Conservation (phyloP, 2,113 vertebrate genomes). For the Corythaixoides concolor region DNA sequence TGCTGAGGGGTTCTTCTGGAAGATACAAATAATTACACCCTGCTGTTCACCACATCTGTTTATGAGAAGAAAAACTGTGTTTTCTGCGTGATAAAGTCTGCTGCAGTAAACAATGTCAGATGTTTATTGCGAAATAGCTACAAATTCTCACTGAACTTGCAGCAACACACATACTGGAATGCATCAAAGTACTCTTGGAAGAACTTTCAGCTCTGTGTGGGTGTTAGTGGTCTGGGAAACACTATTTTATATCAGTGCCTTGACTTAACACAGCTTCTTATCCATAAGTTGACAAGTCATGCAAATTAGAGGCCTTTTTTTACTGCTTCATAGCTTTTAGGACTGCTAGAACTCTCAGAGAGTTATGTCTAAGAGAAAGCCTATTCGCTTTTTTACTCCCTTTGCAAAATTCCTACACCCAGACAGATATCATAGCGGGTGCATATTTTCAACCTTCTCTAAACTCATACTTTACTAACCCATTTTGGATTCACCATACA, state of each 20-base stretch:
- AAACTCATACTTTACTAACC: neutral
- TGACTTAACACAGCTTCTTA: neutral
- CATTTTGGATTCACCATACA: neutral
- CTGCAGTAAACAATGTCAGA: conserved; percentile 23
- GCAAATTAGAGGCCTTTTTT: neutral
- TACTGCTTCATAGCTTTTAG: neutral
- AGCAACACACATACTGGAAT: neutral
- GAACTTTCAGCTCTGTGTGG: neutral
- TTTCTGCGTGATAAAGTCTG: conserved; percentile 21
- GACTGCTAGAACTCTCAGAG: neutral
- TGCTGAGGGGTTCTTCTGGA: neutral
- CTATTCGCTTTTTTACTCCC: neutral
- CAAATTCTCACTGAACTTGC: conserved; percentile 16
- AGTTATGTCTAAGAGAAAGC: neutral
- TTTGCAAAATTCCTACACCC: neutral
- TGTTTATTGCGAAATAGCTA: conserved; percentile 4
- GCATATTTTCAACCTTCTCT: neutral
- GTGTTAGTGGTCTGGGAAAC: neutral
- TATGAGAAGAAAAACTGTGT: conserved; percentile 10
- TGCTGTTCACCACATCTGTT: conserved; percentile 53
- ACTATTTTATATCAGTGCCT: neutral
- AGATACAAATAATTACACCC: conserved; percentile 28
- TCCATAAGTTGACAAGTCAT: neutral
- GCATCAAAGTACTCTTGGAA: neutral
- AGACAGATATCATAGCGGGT: neutral